Evolutionary conservation across 2,888 invertebrate species (phyloP).

Genomic region (Argyresthia goedartella): DNA sequence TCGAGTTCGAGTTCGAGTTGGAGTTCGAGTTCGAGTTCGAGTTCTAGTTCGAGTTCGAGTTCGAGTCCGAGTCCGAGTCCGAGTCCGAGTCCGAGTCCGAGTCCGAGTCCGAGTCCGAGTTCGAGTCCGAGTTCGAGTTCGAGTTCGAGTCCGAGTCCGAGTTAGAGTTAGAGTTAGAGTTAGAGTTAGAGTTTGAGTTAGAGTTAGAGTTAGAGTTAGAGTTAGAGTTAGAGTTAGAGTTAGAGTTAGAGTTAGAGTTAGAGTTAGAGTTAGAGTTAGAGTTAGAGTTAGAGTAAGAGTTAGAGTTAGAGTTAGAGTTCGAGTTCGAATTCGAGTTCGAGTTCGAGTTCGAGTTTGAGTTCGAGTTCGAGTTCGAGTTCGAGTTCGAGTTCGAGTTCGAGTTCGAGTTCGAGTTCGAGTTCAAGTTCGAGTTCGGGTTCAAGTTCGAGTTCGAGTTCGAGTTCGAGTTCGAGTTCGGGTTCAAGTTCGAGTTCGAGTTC

Average conservation of each 20-base stretch:
- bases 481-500: too few relatives aligned
- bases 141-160: not conserved
- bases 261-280: not conserved
- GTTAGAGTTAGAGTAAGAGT: not conserved
- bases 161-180: not conserved
- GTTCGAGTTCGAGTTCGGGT: too few relatives aligned
- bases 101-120: not conserved
- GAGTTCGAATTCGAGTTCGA: not conserved
- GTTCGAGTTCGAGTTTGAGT: not conserved
- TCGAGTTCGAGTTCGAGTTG: not conserved
- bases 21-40: not conserved
- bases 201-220: not conserved
- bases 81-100: not conserved
- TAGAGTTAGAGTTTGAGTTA: not conserved
- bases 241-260: not conserved
- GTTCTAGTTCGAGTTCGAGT: not conserved
- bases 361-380: too few relatives aligned
- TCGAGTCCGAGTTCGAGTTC: not conserved
- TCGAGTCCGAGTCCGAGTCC: not conserved
- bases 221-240: not conserved
- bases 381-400: too few relatives aligned
- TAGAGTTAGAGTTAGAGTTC: not conserved
- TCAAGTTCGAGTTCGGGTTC: too few relatives aligned
- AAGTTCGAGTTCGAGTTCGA: too few relatives aligned
- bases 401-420: too few relatives aligned